Evolutionary conservation across 2,797 vertebrate genomes (phyloP).

Genomic region (Dromococcyx pavoninus): DNA sequence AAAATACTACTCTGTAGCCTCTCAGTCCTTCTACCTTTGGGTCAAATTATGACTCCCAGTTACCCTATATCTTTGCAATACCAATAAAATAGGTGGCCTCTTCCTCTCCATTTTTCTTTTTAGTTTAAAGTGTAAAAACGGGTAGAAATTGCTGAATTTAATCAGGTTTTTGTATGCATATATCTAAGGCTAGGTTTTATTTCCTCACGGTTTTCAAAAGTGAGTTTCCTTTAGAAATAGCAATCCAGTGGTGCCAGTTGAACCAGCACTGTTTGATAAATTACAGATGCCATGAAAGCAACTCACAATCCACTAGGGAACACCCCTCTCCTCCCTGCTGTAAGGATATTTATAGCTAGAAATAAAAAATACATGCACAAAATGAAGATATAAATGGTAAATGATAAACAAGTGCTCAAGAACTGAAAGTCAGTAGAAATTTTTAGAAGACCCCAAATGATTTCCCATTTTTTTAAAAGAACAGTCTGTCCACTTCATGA

Average conservation of each 20-base stretch:
- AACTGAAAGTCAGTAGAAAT: slow-evolving; percentile 14
- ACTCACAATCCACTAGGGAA: slow-evolving; percentile 1
- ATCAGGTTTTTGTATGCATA: neutral
- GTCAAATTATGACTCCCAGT: neutral
- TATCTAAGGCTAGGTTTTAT: neutral
- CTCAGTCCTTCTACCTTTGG: neutral
- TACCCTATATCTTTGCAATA: neutral
- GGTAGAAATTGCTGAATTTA: neutral
- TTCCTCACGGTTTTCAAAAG: neutral
- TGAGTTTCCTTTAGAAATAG: neutral
- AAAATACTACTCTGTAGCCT: neutral
- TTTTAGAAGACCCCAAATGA: slow-evolving; percentile 42
- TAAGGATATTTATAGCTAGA: slow-evolving; percentile 43
- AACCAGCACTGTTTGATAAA: slow-evolving; percentile 1
- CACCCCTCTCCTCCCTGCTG: neutral
- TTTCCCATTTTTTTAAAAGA: slow-evolving; percentile 46
- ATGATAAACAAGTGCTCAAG: slow-evolving; percentile 46
- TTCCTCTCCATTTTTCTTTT: neutral
- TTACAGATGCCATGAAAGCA: slow-evolving; percentile 10
- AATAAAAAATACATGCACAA: slow-evolving; percentile 16
- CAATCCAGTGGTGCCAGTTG: neutral
- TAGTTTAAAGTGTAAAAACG: neutral
- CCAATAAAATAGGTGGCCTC: neutral
- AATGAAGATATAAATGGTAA: slow-evolving; percentile 51
- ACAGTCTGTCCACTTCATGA: slow-evolving; percentile 3